Conservation (phyloP, 2,113 vertebrate species). For the Pristiophorus japonicus region DNA sequence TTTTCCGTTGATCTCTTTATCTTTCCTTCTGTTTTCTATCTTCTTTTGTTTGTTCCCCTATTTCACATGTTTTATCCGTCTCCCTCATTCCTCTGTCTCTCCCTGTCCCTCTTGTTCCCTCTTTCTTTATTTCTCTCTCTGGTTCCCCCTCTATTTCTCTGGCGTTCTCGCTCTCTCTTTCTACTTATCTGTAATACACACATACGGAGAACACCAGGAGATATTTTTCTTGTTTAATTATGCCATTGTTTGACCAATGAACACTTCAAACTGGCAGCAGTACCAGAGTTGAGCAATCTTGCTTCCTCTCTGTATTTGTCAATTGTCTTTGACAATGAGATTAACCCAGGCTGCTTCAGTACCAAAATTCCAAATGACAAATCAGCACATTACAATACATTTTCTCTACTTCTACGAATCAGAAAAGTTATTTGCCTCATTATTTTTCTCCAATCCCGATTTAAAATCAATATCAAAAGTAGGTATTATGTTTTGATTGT, state of each 20-base stretch:
- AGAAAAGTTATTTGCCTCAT: not conserved
- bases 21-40: not conserved
- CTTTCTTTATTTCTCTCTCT: not conserved
- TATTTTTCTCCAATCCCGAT: not conserved
- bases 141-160: not conserved
- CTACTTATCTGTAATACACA: not conserved
- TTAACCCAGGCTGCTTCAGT: not conserved
- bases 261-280: not conserved
- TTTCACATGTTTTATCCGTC: not conserved
- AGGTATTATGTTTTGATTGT: not conserved
- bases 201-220: not conserved
- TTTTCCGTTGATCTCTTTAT: not conserved
- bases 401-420: not conserved
- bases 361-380: not conserved
- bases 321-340: not conserved
- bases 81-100: not conserved
- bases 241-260: not conserved
- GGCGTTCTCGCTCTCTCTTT: not conserved
- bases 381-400: not conserved
- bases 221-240: not conserved
- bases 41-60: not conserved
- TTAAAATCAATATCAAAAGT: not conserved
- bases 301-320: not conserved
- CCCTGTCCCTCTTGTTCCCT: not conserved
- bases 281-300: not conserved